Base-by-base conservation (phyloP, 2,888 invertebrate genomes). In the Melanotus villosus region DNA sequence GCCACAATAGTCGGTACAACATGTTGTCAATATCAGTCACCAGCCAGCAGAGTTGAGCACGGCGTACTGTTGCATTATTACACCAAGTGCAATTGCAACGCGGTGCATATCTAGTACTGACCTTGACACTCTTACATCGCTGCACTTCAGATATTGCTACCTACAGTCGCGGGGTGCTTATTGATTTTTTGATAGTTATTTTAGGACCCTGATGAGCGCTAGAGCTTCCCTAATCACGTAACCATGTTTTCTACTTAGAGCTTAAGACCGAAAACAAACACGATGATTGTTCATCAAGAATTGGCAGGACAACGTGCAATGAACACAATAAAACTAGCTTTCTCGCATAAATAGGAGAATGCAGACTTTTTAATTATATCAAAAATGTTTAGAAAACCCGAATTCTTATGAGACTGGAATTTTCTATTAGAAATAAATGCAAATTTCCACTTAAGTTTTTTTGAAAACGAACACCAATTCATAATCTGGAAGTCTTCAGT, bases 111-210 rank as follows among this genome's bases (percentile, higher is more conserved):
- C 80, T 80, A 80, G 79, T 79, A 73, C 74, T 80, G 83, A 83
- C 83, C 83, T 84, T 84, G 83, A 83, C 83, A 84, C 83, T 84
- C 83, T 84, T 82, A 77, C 75, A 75, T 77, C 65, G 75, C 71
- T 75, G 75, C 76, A 76, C 74, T 75, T 73, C 73, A 26, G 26
- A 26, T 26, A 26, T 26, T 75, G 64, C 71, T 72, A 74, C 74
- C 74, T 73, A 75, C 75, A 68, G 62, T 67, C 71, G 71, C 69
- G 72, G 73, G 73, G 73, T 69, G 70, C 68, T 76, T 77, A 77
- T 77, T 76, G 77, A 77, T 77, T 77, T 76, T 76, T 77, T 75
- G 69, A 69, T 68, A 73, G 75, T 73, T 77, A 77, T 77, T 77
- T 77, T 77, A 73, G 73, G 74, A 70, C 52, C 45, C 32, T 56